Conservation (phyloP, 2,113 vertebrate genomes). For the Hirundichthys speculiger region DNA sequence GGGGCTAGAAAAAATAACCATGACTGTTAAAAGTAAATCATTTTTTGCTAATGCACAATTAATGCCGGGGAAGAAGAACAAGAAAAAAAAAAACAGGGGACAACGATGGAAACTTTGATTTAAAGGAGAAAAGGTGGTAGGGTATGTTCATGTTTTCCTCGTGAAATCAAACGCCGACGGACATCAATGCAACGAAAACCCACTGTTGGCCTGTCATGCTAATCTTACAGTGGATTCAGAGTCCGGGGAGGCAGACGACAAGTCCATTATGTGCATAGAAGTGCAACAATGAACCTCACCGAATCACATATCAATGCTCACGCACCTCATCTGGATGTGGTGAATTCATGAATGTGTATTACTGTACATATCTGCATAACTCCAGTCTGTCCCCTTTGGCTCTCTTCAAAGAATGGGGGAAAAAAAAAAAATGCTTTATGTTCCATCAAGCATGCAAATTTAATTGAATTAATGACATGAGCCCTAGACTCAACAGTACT, state of each 20-base stretch:
- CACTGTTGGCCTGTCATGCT: conserved; percentile 87
- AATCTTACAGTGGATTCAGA: conserved; percentile 76
- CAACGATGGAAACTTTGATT: conserved; percentile 94
- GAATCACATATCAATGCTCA: conserved; percentile 82
- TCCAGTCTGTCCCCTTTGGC: conserved; percentile 67
- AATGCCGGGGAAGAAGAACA: conserved; percentile 90
- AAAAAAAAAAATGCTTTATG: conserved; percentile 72
- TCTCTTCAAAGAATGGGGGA: conserved; percentile 74
- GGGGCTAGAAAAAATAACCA: conserved; percentile 99
- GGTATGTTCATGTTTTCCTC: conserved; percentile 82
- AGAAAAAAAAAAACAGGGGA: conserved; percentile 80
- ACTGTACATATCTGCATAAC: conserved; percentile 71
- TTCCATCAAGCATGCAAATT: conserved; percentile 87
- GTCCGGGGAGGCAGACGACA: conserved; percentile 50
- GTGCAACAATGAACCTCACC: conserved; percentile 86
- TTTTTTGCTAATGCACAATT: conserved; percentile 99
- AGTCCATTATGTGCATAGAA: conserved; percentile 88
- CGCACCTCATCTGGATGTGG: conserved; percentile 85
- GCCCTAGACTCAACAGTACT: conserved; percentile 83
- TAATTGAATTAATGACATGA: conserved; percentile 92
- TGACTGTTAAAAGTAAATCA: conserved; percentile 99
- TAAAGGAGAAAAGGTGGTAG: conserved; percentile 89
- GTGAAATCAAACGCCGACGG: conserved; percentile 83
- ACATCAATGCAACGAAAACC: conserved; percentile 84
- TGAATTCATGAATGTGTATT: conserved; percentile 64